Percentiles rank a stretch among this genome's conserved stretches.
Conservation (phyloP, 2,888 invertebrate species). For the Rhodophaea formosa region DNA sequence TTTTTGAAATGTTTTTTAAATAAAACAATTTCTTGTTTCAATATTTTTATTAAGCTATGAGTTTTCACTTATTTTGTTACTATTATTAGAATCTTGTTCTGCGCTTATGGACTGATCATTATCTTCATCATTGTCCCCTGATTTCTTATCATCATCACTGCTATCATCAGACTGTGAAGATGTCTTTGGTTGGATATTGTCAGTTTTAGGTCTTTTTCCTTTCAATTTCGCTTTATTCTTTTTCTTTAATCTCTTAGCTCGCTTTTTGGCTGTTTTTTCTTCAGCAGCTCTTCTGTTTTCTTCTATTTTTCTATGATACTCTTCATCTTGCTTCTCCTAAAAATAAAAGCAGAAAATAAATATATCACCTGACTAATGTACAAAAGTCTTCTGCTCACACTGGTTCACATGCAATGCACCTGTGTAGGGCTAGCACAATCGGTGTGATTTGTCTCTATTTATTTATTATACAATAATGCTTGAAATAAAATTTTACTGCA, state of each 20-base stretch:
- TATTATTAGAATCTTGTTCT: conserved; percentile 14
- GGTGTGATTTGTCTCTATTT: no score
- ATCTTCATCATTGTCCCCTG: conserved; percentile 35
- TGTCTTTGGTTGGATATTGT: conserved; percentile 38
- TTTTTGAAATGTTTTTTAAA: background rate
- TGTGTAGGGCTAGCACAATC: no score
- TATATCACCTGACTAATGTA: no score
- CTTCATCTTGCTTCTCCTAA: conserved; percentile 91
- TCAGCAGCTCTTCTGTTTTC: conserved; percentile 87
- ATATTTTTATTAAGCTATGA: conserved; percentile 21
- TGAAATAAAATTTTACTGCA: conserved; percentile 43
- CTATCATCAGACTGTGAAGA: conserved; percentile 57
- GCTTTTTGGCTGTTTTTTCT: conserved; percentile 93
- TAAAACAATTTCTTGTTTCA: background rate
- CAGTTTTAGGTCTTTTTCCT: conserved; percentile 63
- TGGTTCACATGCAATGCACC: no score
- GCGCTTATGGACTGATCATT: conserved; percentile 26
- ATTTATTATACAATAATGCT: background rate
- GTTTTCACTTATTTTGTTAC: conserved; percentile 15
- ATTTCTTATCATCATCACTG: conserved; percentile 34
- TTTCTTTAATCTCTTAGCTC: conserved; percentile 92
- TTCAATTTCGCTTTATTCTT: conserved; percentile 78
- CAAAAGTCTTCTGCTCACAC: no score
- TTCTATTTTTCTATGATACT: conserved; percentile 90
- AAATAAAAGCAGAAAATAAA: conserved; percentile 30